phyloP scores from a whole-genome alignment of 2,797 vertebrate species.

The Adrianichthys oophorus region DNA sequence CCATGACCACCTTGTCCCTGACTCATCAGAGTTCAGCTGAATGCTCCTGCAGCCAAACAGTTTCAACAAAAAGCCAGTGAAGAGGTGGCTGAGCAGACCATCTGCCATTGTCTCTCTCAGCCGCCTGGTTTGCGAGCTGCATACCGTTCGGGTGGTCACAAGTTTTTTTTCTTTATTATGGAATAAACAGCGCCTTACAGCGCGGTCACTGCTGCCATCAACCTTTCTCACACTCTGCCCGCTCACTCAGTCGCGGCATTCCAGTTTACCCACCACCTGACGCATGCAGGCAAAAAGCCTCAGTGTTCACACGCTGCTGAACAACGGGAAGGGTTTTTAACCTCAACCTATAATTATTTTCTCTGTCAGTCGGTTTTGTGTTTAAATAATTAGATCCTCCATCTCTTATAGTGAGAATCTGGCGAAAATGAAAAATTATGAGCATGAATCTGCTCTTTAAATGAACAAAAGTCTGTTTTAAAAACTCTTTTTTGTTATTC shows the following conservation, averaged over 20 bases:
- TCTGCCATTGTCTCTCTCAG: conserved; percentile 49
- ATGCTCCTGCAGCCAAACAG: conserved; percentile 18
- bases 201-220: conserved; percentile 24
- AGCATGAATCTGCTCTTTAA: too few relatives aligned
- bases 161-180: conserved; percentile 27
- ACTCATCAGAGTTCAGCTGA: conserved; percentile 39
- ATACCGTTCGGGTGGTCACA: conserved; percentile 48
- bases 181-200: conserved; percentile 33
- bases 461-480: not conserved
- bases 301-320: not conserved
- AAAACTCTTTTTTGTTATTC: not conserved
- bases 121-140: conserved; percentile 33
- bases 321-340: not conserved
- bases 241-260: conserved; percentile 1
- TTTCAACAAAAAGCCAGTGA: conserved; percentile 59
- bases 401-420: not conserved
- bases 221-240: not conserved
- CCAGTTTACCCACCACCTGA: not conserved
- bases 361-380: not conserved
- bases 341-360: not conserved
- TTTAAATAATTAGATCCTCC: not conserved
- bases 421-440: not conserved
- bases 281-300: not conserved
- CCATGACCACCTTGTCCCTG: conserved; percentile 33
- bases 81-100: conserved; percentile 13